Percentiles rank a stretch among this genome's conserved stretches.
Evolutionary conservation across 1,140 invertebrate species (phyloP).

Genomic region (Asbolus verrucosus): DNA sequence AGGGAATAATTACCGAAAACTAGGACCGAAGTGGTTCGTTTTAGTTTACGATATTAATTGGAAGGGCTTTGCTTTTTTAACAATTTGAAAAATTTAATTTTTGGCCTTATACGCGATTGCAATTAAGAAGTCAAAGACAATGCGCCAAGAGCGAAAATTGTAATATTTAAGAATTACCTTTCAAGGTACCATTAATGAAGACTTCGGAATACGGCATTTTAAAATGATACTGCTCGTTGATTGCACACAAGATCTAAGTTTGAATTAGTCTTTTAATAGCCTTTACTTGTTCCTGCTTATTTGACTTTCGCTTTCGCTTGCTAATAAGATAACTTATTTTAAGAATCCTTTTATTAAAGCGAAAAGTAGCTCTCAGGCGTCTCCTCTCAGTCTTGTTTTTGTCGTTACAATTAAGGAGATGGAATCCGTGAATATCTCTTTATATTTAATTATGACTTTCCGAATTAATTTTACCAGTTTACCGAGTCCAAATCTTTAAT

Average conservation of each 20-base stretch:
- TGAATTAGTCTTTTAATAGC: slow-evolving; percentile 36
- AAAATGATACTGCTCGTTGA: background rate
- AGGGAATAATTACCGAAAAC: too few species aligned
- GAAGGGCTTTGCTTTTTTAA: too few species aligned
- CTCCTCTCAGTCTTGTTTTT: slow-evolving; percentile 20
- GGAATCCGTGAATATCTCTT: slow-evolving; percentile 37
- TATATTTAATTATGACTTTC: slow-evolving; percentile 37
- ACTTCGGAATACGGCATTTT: background rate
- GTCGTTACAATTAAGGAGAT: slow-evolving; percentile 37
- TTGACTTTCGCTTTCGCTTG: slow-evolving; percentile 27
- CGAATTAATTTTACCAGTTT: slow-evolving; percentile 31
- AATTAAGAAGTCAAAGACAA: too few species aligned
- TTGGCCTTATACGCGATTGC: too few species aligned
- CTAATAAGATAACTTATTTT: slow-evolving; percentile 39
- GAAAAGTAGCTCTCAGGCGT: slow-evolving; percentile 18
- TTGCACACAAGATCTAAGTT: slow-evolving; percentile 3
- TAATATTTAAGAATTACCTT: background rate
- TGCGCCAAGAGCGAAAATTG: background rate
- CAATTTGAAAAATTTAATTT: too few species aligned
- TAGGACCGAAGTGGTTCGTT: too few species aligned
- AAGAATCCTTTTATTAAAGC: slow-evolving; percentile 36
- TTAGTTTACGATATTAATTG: too few species aligned
- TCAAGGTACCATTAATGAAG: background rate
- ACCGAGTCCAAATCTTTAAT: slow-evolving; percentile 27
- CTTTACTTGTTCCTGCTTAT: slow-evolving; percentile 34